Evolutionary conservation across 2,113 vertebrate genomes (phyloP), one percentile per base, ranked within the genome.

Genomic region (Galemys pyrenaicus): DNA sequence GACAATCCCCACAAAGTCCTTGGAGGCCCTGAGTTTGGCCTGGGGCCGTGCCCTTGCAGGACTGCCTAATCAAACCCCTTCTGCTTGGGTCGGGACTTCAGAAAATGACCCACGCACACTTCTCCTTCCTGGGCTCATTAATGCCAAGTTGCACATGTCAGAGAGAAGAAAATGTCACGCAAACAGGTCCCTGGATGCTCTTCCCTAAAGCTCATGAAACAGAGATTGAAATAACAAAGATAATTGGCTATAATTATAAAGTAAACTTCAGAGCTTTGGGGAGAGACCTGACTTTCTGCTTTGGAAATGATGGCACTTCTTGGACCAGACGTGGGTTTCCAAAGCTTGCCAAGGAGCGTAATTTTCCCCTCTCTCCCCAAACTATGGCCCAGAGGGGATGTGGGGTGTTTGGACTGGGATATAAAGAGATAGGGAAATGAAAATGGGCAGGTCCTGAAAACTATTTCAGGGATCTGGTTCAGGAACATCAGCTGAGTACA

Each of bases 211-310:
- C 67, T 96, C 89, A 54, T 6, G 51, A 96, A 95, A 20, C 26
- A 13, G 95, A 96, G 81, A 22, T 93, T 95, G 92, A 96, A 97
- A 96, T 91, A 97, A 94, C 65, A 96, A 84, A 81, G 60, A 87
- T 96, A 96, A 97, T 96, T 96, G 96, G 93, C 92, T 94, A 71
- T 96, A 93, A 97, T 96, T 92, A 73, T 89, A 87, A 97, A 96
- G 84, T 95, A 91, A 95, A 96, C 93, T 77, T 70, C 81, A 93
- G 81, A 60, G 84, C 75, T 71, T 74, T 91, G 88, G 62, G 79
- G 96, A 62, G 93, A 64, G 44, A 39, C 9, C 96, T 64, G 84
- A 65, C 80, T 87, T 89, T 85, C 79, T 35, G 24, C 28, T 60
- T 39, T 37, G 64, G 88, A 73, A 91, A 60, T 51, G 4, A 0